These are phyloP conservation scores for Microcebus lehilahytsara DNA, from an alignment of 2,113 vertebrate species.

Conservation along the genomic window DNA sequence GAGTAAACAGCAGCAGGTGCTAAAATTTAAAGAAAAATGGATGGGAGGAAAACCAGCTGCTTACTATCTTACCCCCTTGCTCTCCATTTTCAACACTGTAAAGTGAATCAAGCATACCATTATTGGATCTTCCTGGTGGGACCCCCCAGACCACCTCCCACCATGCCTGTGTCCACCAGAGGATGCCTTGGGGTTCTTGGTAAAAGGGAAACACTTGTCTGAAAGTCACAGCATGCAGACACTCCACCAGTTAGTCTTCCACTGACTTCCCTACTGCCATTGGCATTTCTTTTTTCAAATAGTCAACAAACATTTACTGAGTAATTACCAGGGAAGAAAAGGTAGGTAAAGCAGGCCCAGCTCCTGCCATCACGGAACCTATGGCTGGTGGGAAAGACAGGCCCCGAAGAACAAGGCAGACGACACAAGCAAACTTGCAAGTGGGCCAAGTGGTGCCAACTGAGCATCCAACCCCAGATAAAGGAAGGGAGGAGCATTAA, in stretches of 20 bases:
- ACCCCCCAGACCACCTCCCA: not conserved
- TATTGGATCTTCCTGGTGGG: not conserved
- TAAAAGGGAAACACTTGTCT: not conserved
- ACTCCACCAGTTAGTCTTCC: not conserved
- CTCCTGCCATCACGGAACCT: not conserved
- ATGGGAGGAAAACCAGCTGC: not conserved
- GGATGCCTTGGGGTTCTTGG: not conserved
- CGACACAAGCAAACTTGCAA: not conserved
- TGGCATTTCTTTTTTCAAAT: not conserved
- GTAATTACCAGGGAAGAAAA: not conserved
- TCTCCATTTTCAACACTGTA: not conserved
- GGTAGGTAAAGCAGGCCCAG: not conserved
- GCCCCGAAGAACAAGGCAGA: not conserved
- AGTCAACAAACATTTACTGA: not conserved
- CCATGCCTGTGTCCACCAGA: not conserved
- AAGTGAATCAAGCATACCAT: not conserved
- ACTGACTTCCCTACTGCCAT: not conserved
- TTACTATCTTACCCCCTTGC: not conserved
- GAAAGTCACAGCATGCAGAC: not conserved
- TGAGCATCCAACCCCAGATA: not conserved
- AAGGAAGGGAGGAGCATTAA: not conserved
- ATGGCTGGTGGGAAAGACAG: not conserved
- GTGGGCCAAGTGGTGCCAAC: not conserved
- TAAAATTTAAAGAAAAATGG: not conserved
- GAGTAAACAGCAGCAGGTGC: not conserved